Base-by-base conservation (phyloP, 1,140 invertebrate genomes). In the Drosophila sp. region DNA sequence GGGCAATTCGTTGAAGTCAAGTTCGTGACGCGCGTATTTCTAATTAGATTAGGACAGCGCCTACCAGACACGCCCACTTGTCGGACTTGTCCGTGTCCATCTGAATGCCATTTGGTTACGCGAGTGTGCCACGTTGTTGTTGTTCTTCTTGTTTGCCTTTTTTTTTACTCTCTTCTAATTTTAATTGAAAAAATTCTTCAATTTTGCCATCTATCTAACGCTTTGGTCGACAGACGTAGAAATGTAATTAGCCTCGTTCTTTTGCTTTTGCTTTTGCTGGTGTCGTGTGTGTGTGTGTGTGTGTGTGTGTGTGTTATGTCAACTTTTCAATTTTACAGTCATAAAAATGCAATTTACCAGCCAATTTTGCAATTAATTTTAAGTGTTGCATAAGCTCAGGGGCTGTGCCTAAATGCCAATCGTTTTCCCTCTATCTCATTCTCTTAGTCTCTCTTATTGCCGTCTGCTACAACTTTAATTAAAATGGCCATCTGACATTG, bases 131-230 rank as follows among this genome's bases (percentile, higher is more conserved):
- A 38, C 46, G 57, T 16, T 32, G 16, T 54, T 40, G 18, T 4
- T 54, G 32, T 40, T 54, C 45, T 56, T 51, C 27, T 48, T 69
- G 21, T 61, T 82, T 34, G 34, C 25, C 25, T 36, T 16, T 50
- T 61, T 27, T 80, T 58, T 66, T 62, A 1, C 1, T 21, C 38
- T 34, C n/a, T 58, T 48, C 79, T 67, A 89, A 89, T 89, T 87
- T 87, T 87, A 87, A 87, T 87, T 87, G 82, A 89, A 87, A 87
- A 87, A 87, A 89, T 87, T 87, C 83, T 87, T 87, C 82, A 87
- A 81, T 87, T 86, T 87, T 84, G 81, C 81, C 78, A 81, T 80
- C 74, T 72, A 86, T 84, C 77, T 84, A 76, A 54, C 59, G 56
- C 51, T 40, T 50, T 50, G 62, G 36, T 36, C 46, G 74, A 80